Conservation (phyloP, 2,113 vertebrate species). For the Dicrurus megarhynchus region DNA sequence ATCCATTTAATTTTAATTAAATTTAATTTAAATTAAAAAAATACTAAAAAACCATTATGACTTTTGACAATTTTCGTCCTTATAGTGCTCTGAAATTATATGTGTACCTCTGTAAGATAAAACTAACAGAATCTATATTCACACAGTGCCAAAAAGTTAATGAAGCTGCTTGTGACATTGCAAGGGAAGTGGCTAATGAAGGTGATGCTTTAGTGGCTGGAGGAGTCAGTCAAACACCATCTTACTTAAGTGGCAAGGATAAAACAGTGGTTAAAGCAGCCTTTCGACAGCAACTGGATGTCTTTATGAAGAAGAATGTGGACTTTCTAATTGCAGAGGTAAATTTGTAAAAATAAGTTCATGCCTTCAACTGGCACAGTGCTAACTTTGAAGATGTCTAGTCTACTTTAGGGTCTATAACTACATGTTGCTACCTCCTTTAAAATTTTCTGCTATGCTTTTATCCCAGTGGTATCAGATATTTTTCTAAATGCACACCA, state of each 20-base stretch:
- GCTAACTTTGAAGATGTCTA: background rate
- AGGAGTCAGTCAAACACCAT: conserved; percentile 89
- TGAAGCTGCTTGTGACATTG: conserved; percentile 96
- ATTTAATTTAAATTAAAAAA: background rate
- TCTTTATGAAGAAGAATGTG: conserved; percentile 89
- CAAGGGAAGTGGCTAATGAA: conserved; percentile 88
- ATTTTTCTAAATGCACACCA: background rate
- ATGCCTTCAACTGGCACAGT: background rate
- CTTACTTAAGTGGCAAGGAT: conserved; percentile 93
- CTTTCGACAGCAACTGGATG: conserved; percentile 87
- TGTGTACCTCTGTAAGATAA: background rate
- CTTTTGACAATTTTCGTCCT: background rate
- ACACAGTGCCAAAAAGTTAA: conserved; percentile 87
- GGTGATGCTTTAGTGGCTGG: conserved; percentile 94
- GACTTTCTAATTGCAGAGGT: conserved; percentile 98
- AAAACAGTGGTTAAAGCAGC: conserved; percentile 86
- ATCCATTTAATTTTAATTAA: background rate
- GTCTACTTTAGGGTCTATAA: background rate
- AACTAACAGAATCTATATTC: background rate
- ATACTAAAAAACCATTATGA: background rate
- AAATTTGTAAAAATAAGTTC: background rate
- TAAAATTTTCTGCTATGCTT: background rate
- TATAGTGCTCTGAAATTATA: background rate
- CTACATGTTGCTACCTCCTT: background rate
- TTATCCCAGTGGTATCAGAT: background rate